Evolutionary conservation across 35 echinoderm and acorn worm species (phyloP), one percentile per base, ranked within the genome.

Genomic region (Heliocidaris erythrogramma): DNA sequence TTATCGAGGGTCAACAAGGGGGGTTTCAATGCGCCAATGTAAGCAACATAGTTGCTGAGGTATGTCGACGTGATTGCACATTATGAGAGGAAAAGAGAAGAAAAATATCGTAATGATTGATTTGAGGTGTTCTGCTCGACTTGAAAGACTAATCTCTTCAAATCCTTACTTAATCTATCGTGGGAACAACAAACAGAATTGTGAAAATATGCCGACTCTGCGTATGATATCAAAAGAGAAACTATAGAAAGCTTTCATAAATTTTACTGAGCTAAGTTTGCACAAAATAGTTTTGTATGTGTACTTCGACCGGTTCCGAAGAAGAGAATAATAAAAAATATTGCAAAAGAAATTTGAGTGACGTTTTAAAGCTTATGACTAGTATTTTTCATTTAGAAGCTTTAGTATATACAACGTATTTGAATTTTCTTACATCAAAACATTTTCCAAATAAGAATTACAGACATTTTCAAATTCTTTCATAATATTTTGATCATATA

Each of bases 131-230:
- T 32, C 31, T 32, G 47, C 16, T 89, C 47, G 31, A 32, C 18
- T 89, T 89, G 31, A 24, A n/a, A n/a, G 87, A 32, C 47, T 47
- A 89, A 47, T 48, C 47, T 31, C 47, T 42, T 47, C 87, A 89
- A 89, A 89, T 89, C 29, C 87, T 89, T 17, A 47, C 87, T 27
- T 89, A 89, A 89, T 89, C 87, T 48, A 47, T 14, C 87, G 87
- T 89, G 87, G 87, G 87, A 89, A 89, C 47, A 24, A 89, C 87
- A 89, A 89, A 89, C 87, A 89, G 30, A 48, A 89, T 89, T 89
- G 87, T 48, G 31, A 48, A 89, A 89, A 89, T 89, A 89, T 48
- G 87, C 47, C 87, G 11, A 10, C 17, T 42, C 27, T 78, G 65
- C 27, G 65, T 78, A 78, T 78, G 65, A n/a, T 78, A 78, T 18